Percentiles rank a stretch among this genome's conserved stretches.
phyloP scores from a whole-genome alignment of 1,140 invertebrate species.

The Drosophila albomicans region DNA sequence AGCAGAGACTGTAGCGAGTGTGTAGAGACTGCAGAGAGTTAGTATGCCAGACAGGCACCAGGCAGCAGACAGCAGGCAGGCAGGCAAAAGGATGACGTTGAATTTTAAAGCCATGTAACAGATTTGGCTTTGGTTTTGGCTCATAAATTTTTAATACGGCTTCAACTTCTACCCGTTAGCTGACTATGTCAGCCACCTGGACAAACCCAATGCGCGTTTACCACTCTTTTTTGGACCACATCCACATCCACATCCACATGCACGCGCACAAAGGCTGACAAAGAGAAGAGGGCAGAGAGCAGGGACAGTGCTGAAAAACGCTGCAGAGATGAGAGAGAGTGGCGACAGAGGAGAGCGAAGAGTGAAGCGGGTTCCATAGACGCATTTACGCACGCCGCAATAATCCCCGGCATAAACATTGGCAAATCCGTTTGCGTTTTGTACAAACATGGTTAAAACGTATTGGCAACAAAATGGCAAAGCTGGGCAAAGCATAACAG shows the following conservation, averaged over 20 bases:
- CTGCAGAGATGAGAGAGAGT: background rate
- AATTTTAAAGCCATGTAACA: conserved; percentile 28
- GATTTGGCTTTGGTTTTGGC: conserved; percentile 26
- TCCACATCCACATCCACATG: background rate
- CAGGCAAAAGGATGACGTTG: background rate
- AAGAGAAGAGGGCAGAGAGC: background rate
- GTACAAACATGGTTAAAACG: conserved; percentile 82
- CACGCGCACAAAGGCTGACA: conserved; percentile 21
- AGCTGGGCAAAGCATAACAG: conserved; percentile 42
- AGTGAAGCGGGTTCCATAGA: conserved; percentile 40
- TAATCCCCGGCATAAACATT: conserved; percentile 82
- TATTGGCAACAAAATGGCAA: conserved; percentile 77
- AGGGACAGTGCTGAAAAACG: background rate
- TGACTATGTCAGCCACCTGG: conserved; percentile 54
- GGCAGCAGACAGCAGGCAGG: background rate
- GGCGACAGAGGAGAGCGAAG: no score
- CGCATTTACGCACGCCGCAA: conserved; percentile 80
- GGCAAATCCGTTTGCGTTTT: conserved; percentile 83
- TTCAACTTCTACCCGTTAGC: conserved; percentile 31
- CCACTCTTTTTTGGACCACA: conserved; percentile 60
- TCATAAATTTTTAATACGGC: conserved; percentile 48
- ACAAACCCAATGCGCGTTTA: conserved; percentile 42
- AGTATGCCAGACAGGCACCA: background rate
- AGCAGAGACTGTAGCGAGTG: background rate
- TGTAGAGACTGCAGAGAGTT: background rate